A percentile compares a stretch with the other conserved stretches of the same genome.
Conservation (phyloP, 2,113 vertebrate species). For the Solea senegalensis region DNA sequence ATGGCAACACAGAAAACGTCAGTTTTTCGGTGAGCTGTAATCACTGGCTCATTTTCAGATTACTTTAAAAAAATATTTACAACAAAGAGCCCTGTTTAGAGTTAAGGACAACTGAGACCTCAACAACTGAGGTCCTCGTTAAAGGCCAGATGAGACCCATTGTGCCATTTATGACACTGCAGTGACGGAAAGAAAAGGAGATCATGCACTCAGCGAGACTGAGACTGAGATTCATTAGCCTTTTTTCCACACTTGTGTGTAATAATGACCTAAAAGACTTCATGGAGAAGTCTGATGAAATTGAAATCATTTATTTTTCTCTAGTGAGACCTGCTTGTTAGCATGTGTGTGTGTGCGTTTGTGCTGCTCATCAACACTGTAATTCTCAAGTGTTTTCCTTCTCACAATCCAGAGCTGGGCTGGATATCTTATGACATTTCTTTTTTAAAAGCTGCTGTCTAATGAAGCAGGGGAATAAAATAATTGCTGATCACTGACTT, state of each 20-base stretch:
- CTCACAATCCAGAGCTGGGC: slow-evolving; percentile 22
- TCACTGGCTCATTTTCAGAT: slow-evolving; percentile 67
- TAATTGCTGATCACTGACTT: slow-evolving; percentile 45
- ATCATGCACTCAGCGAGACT: slow-evolving; percentile 37
- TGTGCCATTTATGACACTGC: slow-evolving; percentile 29
- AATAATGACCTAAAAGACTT: slow-evolving; percentile 39
- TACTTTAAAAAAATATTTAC: slow-evolving; percentile 52
- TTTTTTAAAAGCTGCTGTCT: neutral
- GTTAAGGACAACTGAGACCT: slow-evolving; percentile 14
- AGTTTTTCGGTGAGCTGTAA: slow-evolving; percentile 62
- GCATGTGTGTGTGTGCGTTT: slow-evolving; percentile 12
- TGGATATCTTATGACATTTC: slow-evolving; percentile 7
- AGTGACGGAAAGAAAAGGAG: slow-evolving; percentile 14
- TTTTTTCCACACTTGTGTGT: slow-evolving; percentile 1
- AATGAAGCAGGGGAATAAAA: slow-evolving; percentile 27
- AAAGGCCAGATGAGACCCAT: slow-evolving; percentile 20
- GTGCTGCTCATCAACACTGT: slow-evolving; percentile 73
- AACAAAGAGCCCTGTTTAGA: slow-evolving; percentile 42
- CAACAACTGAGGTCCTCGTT: slow-evolving; percentile 13
- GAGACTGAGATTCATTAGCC: slow-evolving; percentile 13
- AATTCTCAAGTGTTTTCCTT: slow-evolving; percentile 48
- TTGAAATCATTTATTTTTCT: slow-evolving; percentile 39
- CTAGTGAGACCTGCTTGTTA: neutral
- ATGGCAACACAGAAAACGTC: slow-evolving; percentile 77
- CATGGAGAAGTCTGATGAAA: slow-evolving; percentile 40